phyloP scores from a whole-genome alignment of 2,888 invertebrate species.

The Amphipoea oculea region DNA sequence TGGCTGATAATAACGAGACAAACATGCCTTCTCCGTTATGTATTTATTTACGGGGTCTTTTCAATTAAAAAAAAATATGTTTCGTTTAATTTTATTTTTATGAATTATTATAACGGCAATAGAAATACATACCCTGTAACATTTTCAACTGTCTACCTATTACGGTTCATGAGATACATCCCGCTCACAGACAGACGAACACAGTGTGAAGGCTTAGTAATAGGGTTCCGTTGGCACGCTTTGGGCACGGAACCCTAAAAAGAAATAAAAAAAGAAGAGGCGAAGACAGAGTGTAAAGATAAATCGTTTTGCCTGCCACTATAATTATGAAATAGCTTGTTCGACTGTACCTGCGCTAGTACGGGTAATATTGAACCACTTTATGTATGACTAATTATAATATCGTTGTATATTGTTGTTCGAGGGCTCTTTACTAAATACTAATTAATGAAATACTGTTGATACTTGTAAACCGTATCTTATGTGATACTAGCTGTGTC shows the following conservation, averaged over 20 bases:
- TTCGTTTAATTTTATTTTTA: no score
- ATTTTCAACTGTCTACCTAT: neutral
- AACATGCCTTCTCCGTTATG: no score
- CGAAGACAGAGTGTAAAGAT: neutral
- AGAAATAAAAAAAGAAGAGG: neutral
- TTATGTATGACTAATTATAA: slow-evolving; percentile 32
- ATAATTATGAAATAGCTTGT: neutral
- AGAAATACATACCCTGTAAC: no score
- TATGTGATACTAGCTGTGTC: no score
- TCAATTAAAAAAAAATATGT: no score
- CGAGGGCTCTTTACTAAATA: neutral
- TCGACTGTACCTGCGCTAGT: neutral
- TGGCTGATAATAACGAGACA: no score
- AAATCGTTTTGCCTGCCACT: neutral
- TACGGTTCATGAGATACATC: neutral
- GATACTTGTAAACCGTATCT: no score
- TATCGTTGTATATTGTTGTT: slow-evolving; percentile 16
- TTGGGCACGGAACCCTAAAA: no score
- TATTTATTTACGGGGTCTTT: no score
- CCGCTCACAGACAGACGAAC: neutral
- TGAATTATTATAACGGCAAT: no score
- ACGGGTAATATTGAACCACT: slow-evolving; percentile 25
- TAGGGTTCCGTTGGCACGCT: no score
- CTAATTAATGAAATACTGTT: no score
- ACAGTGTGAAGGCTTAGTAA: neutral